Conservation (phyloP, 2,113 vertebrate species). For the Hymenochirus boettgeri region DNA sequence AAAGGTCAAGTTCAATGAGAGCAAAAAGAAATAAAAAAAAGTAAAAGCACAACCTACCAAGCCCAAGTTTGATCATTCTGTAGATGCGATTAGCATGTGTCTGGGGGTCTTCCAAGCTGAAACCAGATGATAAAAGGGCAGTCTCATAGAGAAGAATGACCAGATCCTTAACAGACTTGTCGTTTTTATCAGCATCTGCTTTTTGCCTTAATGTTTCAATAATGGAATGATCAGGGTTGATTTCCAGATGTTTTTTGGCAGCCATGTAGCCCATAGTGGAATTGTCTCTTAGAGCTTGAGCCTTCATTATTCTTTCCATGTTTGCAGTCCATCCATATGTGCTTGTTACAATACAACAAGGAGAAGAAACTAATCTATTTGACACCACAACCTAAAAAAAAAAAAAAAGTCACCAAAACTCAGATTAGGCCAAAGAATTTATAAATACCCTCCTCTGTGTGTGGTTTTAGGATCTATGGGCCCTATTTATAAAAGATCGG, state of each 20-base stretch:
- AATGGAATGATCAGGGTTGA: slow-evolving; percentile 73
- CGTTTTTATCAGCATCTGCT: slow-evolving; percentile 79
- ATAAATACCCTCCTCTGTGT: too few relatives aligned
- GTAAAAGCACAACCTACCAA: slow-evolving; percentile 81
- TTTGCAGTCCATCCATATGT: slow-evolving; percentile 79
- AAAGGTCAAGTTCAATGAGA: too few relatives aligned
- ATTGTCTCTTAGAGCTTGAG: slow-evolving; percentile 71
- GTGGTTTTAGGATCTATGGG: too few relatives aligned
- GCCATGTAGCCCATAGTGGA: slow-evolving; percentile 83
- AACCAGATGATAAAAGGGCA: slow-evolving; percentile 72
- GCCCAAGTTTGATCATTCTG: slow-evolving; percentile 90
- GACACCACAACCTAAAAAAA: slow-evolving; percentile 66
- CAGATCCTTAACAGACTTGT: slow-evolving; percentile 80
- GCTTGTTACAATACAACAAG: slow-evolving; percentile 70
- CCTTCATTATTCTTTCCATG: slow-evolving; percentile 83
- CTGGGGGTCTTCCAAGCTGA: slow-evolving; percentile 78
- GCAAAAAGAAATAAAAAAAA: too few relatives aligned
- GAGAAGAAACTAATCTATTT: slow-evolving; percentile 72
- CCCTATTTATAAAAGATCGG: too few relatives aligned
- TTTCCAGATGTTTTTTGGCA: slow-evolving; percentile 77
- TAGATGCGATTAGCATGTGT: slow-evolving; percentile 80
- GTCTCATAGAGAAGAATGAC: slow-evolving; percentile 77
- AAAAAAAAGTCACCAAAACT: background rate
- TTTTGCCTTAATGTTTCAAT: slow-evolving; percentile 76
- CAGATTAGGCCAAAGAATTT: too few relatives aligned